Evolutionary conservation across 2,797 vertebrate genomes (phyloP).

Genomic region (Peromyscus eremicus): DNA sequence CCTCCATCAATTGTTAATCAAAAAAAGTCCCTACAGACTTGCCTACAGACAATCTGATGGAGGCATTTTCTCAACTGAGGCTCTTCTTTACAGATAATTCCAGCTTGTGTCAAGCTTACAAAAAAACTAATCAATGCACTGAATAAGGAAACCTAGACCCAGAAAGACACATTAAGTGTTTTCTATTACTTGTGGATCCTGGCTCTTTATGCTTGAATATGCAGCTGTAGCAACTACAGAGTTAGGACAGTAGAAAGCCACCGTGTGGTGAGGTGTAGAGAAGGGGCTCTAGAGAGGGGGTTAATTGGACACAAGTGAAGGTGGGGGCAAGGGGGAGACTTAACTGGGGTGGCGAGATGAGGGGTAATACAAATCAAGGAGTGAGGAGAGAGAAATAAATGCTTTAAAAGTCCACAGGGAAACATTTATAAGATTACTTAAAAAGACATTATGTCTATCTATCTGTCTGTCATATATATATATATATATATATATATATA

Average conservation of each 20-base stretch:
- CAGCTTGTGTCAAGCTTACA: neutral
- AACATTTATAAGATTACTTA: neutral
- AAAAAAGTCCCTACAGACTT: neutral
- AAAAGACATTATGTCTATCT: neutral
- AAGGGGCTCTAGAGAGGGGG: neutral
- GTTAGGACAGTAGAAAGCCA: neutral
- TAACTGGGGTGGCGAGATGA: neutral
- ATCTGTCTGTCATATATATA: neutral
- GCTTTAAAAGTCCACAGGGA: neutral
- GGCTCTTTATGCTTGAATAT: neutral
- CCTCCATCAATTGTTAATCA: neutral
- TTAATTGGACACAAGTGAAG: neutral
- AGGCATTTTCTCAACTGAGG: neutral
- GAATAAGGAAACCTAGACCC: neutral
- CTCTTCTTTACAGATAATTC: neutral
- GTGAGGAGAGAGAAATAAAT: neutral
- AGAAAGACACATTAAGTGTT: neutral
- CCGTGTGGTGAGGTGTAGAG: accelerated
- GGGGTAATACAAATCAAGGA: neutral
- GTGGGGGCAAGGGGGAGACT: neutral
- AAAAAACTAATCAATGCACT: neutral
- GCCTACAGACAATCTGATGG: neutral
- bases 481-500: too few relatives aligned
- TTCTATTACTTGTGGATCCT: neutral
- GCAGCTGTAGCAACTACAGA: neutral